Evolutionary conservation across 1,140 invertebrate genomes (phyloP).

Genomic region (Lucilia cuprina): DNA sequence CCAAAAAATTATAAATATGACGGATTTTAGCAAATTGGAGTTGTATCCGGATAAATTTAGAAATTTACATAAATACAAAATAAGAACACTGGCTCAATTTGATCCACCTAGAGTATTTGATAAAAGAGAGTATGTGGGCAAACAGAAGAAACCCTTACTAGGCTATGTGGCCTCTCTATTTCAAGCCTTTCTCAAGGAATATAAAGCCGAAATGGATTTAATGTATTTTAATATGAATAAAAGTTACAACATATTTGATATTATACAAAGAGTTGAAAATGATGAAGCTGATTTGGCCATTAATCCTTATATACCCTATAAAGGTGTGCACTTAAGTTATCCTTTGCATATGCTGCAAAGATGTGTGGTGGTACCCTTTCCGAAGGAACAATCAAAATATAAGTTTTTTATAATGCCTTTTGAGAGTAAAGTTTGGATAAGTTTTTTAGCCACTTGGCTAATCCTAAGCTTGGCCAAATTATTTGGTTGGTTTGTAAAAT

Average conservation of each 20-base stretch:
- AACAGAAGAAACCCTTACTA: background rate
- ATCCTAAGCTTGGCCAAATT: slow-evolving; percentile 20
- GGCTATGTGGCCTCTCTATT: slow-evolving; percentile 35
- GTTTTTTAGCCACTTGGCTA: slow-evolving; percentile 6
- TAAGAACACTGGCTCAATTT: slow-evolving; percentile 24
- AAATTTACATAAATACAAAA: slow-evolving; percentile 27
- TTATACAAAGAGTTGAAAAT: slow-evolving; percentile 26
- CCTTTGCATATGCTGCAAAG: slow-evolving; percentile 36
- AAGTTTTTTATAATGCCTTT: slow-evolving; percentile 38
- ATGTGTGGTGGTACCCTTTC: slow-evolving; percentile 34
- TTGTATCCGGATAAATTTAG: slow-evolving; percentile 36
- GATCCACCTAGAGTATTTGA: slow-evolving; percentile 39
- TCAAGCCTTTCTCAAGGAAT: slow-evolving; percentile 1
- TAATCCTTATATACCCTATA: slow-evolving; percentile 29
- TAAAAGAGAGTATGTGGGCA: background rate
- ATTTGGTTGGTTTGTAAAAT: background rate
- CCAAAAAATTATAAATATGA: background rate
- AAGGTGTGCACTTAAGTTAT: slow-evolving; percentile 30
- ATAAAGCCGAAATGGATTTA: slow-evolving; percentile 35
- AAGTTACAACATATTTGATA: slow-evolving; percentile 11
- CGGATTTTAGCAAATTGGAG: background rate
- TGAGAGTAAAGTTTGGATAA: slow-evolving; percentile 26
- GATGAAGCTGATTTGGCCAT: slow-evolving; percentile 33
- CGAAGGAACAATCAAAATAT: slow-evolving; percentile 30
- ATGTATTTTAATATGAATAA: background rate